These are phyloP conservation scores for Synanthedon vespiformis DNA, from an alignment of 2,888 invertebrate genomes.

Conservation along the genomic window DNA sequence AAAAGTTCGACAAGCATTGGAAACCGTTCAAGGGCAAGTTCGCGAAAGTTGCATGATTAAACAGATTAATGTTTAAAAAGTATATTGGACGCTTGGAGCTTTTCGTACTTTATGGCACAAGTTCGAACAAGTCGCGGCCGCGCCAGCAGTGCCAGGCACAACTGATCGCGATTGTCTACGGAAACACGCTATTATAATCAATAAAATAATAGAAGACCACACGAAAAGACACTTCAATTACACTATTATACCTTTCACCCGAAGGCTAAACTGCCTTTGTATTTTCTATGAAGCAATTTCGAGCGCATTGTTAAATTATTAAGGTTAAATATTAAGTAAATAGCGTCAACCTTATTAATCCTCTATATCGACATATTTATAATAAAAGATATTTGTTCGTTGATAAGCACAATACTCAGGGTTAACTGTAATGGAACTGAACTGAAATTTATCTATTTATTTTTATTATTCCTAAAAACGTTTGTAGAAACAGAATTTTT, in stretches of 20 bases:
- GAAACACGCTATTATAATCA: constrained; percentile 58
- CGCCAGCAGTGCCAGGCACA: constrained; percentile 37
- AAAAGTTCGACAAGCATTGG: constrained; percentile 19
- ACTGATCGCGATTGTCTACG: constrained; percentile 31
- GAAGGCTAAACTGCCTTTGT: constrained; percentile 3
- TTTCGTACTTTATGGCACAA: constrained; percentile 54
- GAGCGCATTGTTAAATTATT: too few species aligned
- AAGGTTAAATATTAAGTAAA: too few species aligned
- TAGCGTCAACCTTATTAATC: too few species aligned
- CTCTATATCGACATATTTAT: too few species aligned
- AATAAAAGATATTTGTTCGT: too few species aligned
- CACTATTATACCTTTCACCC: constrained; percentile 10
- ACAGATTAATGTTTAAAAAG: constrained; percentile 44
- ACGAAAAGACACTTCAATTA: constrained; percentile 23
- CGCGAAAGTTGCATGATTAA: constrained; percentile 57
- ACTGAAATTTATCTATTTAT: too few species aligned
- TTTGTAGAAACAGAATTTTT: not conserved
- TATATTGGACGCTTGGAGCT: constrained; percentile 43
- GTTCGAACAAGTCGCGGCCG: constrained; percentile 33
- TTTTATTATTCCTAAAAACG: too few species aligned
- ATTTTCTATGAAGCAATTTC: not conserved
- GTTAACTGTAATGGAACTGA: too few species aligned
- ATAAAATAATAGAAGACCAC: constrained; percentile 22
- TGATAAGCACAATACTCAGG: too few species aligned
- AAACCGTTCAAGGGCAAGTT: constrained; percentile 52